Evolutionary conservation across 2,797 vertebrate genomes (phyloP).

Genomic region (Hapalemur alaotrensis): DNA sequence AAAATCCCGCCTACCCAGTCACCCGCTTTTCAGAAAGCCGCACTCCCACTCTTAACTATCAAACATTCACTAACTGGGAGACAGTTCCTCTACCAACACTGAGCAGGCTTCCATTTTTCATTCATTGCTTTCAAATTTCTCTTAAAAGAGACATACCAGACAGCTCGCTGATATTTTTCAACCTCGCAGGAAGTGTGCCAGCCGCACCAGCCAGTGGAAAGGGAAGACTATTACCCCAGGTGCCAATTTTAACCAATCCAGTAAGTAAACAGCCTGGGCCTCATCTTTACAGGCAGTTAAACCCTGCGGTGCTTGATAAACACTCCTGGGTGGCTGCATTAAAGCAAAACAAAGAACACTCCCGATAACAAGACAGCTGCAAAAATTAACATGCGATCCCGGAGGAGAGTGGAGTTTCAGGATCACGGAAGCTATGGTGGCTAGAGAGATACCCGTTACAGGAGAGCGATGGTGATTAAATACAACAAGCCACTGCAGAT

Average conservation of each 20-base stretch:
- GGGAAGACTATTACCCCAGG: conserved; percentile 15
- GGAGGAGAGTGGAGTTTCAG: conserved; percentile 12
- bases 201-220: background rate
- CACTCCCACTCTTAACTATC: background rate
- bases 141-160: conserved; percentile 45
- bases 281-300: conserved; percentile 66
- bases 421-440: background rate
- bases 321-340: background rate
- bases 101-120: background rate
- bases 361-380: conserved; percentile 47
- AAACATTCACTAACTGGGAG: background rate
- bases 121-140: background rate
- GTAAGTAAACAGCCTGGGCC: conserved; percentile 50
- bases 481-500: conserved; percentile 50
- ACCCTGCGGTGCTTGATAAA: conserved; percentile 59
- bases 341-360: conserved; percentile 50
- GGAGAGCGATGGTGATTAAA: conserved; percentile 63
- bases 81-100: background rate
- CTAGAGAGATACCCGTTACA: conserved; percentile 45
- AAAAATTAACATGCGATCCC: conserved; percentile 52
- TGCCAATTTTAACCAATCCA: conserved; percentile 53
- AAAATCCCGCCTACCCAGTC: background rate
- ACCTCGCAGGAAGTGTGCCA: background rate
- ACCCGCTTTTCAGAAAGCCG: background rate
- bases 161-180: conserved; percentile 5